Base-by-base conservation (phyloP, 2,888 invertebrate species). In the Aphidius colemani region DNA sequence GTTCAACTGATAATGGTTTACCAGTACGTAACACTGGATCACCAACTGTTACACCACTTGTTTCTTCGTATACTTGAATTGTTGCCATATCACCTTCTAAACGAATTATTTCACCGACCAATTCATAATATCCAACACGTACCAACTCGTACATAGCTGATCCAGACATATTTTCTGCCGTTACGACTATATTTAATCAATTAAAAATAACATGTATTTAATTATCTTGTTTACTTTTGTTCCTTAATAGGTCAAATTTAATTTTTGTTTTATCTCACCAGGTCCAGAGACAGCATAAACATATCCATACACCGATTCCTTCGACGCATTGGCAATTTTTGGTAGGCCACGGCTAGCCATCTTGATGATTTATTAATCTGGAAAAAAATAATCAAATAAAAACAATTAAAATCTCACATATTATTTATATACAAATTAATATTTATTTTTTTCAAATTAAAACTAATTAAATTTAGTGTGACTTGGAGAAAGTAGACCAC, bases 121-220 rank as follows among this genome's bases (percentile, higher is more conserved):
- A 87, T 84, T 99, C 98, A 75, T 90, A 89, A 85, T 99, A 98
- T 1, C 99, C 99, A 50, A 99, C 99, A 74, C 99, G 91, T 70
- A 99, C 99, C 86, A 99, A 84, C 86, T 99, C 99, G 90, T 98
- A 99, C 98, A 99, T 99, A 88, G 98, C 98, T 41, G 98, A 94
- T 68, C 99, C 99, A 66, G 97, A 91, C 99, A 99, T 99, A 83
- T 93, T 93, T 84, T 99, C 96, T 71, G 99, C 99, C 67, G 97
- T 98, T 58, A 99, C 99, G 84, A 99, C 99, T 98, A 81, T 65
- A 83, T 79, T 10, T 59, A 40, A 11, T 18, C 13, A 18, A 18
- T 18, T 18, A 18, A 18, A 18, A 18, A 18, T 18, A 1, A 18
- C 13, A 18, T 18, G 48, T 46, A 53, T 10, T 61, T 43, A 30